Conservation (phyloP, 2,113 vertebrate genomes). For the Rhinoptilus africanus region DNA sequence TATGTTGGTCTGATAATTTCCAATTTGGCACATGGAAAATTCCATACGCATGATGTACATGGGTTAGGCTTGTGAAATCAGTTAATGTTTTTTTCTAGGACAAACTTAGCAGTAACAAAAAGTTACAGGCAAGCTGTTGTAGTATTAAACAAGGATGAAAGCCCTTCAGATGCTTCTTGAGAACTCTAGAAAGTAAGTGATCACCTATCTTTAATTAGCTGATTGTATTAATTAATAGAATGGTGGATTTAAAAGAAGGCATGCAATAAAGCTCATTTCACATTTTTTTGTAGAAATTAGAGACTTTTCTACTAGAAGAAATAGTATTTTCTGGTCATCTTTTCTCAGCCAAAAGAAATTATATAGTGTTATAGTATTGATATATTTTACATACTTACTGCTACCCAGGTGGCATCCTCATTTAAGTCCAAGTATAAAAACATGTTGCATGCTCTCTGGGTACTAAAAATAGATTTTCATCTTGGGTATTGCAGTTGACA, state of each 20-base stretch:
- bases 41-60: neutral
- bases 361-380: neutral
- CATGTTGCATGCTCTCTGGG: neutral
- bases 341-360: neutral
- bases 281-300: neutral
- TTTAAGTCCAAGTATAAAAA: neutral
- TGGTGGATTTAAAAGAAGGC: neutral
- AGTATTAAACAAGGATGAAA: neutral
- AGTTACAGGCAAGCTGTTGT: neutral
- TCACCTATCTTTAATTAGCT: neutral
- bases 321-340: neutral
- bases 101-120: neutral
- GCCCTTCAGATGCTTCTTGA: neutral
- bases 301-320: neutral
- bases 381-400: neutral
- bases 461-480: slow-evolving; percentile 7
- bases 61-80: neutral
- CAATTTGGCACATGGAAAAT: neutral
- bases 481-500: neutral
- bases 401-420: neutral
- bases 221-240: neutral
- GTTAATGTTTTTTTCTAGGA: neutral
- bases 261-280: neutral
- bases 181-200: neutral
- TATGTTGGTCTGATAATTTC: neutral